Percentiles rank a stretch among this genome's conserved stretches.
Conservation (phyloP, 1,140 invertebrate genomes). For the Scaptomyza montana region DNA sequence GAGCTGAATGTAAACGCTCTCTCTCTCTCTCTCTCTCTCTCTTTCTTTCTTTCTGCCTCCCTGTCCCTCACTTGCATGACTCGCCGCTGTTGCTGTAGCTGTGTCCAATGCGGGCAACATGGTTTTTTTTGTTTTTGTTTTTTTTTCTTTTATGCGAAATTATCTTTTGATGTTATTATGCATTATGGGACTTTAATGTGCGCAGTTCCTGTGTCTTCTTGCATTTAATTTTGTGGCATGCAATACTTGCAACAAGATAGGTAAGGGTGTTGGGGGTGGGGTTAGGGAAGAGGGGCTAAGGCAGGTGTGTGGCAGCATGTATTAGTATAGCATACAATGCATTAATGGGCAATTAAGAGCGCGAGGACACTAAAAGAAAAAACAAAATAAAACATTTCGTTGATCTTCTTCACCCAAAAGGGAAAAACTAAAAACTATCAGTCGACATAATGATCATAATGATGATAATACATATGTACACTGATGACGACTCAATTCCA, state of each 20-base stretch:
- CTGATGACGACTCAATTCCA: slow-evolving; percentile 62
- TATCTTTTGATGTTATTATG: slow-evolving; percentile 74
- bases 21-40: neutral
- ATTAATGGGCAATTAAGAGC: slow-evolving; percentile 28
- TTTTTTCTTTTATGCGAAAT: slow-evolving; percentile 65
- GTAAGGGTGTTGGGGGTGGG: too few species aligned
- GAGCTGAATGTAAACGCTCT: neutral
- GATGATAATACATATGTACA: slow-evolving; percentile 25
- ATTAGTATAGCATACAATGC: slow-evolving; percentile 30
- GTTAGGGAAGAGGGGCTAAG: too few species aligned
- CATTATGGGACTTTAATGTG: slow-evolving; percentile 74
- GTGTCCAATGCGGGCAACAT: slow-evolving; percentile 54
- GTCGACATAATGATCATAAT: slow-evolving; percentile 24
- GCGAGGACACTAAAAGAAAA: slow-evolving; percentile 3
- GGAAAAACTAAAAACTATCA: slow-evolving; percentile 27
- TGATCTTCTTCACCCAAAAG: slow-evolving; percentile 14
- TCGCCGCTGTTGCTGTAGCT: too few species aligned
- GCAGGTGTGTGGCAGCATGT: too few species aligned
- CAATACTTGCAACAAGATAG: neutral
- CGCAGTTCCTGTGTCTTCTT: slow-evolving; percentile 67
- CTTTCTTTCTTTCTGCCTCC: slow-evolving; percentile 1
- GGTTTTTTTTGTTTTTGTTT: slow-evolving; percentile 19
- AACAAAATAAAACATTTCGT: slow-evolving; percentile 7
- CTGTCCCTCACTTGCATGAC: neutral
- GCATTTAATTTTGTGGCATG: slow-evolving; percentile 38